phyloP scores from a whole-genome alignment of 2,888 invertebrate genomes.

The Rotaria magnacalcarata region DNA sequence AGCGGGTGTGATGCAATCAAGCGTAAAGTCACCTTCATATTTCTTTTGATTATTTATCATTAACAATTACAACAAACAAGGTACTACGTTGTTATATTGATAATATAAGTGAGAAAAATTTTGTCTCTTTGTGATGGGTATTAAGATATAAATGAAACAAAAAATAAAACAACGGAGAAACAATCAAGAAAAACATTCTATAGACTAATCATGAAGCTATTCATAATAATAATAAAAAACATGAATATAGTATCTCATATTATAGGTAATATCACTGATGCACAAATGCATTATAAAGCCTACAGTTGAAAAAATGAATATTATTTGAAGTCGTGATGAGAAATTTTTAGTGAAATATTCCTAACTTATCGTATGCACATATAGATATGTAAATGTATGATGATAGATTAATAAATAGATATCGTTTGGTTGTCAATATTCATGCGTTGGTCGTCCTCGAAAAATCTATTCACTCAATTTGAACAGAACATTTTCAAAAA shows the following conservation, averaged over 20 bases:
- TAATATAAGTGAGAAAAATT: background rate
- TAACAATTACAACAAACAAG: background rate
- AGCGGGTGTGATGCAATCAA: background rate
- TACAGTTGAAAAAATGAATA: too few relatives aligned
- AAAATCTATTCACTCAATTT: background rate
- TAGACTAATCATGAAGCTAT: too few relatives aligned
- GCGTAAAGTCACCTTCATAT: background rate
- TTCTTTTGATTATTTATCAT: background rate
- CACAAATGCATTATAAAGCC: too few relatives aligned
- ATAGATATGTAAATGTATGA: too few relatives aligned
- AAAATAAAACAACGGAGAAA: background rate
- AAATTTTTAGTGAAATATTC: background rate
- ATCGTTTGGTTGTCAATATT: background rate
- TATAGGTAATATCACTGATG: too few relatives aligned
- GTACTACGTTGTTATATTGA: background rate
- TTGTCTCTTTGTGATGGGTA: background rate
- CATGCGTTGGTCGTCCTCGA: background rate
- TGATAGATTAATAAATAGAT: background rate
- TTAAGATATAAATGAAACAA: background rate
- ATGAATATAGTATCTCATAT: too few relatives aligned
- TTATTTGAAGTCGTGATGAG: too few relatives aligned
- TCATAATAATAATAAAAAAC: too few relatives aligned
- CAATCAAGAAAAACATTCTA: too few relatives aligned
- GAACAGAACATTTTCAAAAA: background rate
- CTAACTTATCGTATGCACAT: too few relatives aligned